A percentile compares a stretch with the other conserved stretches of the same genome.
These are phyloP conservation scores for Apoda limacodes DNA, from an alignment of 2,888 invertebrate genomes.

Conservation along the genomic window DNA sequence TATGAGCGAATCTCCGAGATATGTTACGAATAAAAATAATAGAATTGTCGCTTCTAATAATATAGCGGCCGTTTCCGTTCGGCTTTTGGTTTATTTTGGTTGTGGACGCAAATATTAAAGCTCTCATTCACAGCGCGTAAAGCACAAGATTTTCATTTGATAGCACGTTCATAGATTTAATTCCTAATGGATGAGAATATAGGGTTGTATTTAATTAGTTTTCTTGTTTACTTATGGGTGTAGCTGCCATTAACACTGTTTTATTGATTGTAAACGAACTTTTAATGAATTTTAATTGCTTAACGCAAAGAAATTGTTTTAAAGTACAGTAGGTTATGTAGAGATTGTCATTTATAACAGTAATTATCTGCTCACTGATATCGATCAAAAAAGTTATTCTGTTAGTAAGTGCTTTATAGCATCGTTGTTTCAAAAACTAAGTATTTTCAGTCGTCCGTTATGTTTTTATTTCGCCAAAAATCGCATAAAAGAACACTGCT, in stretches of 20 bases:
- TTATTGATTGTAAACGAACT: too few species aligned
- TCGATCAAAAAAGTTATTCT: too few species aligned
- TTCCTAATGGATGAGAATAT: constrained; percentile 40
- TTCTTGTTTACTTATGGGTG: too few species aligned
- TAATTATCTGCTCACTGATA: too few species aligned
- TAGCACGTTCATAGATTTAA: constrained; percentile 29
- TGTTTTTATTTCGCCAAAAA: too few species aligned
- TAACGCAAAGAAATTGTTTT: too few species aligned
- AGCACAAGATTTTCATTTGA: constrained; percentile 35
- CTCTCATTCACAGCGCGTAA: constrained; percentile 41
- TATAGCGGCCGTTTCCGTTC: constrained; percentile 65
- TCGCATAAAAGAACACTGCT: neutral
- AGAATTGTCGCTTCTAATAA: constrained; percentile 69
- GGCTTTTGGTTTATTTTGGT: constrained; percentile 62
- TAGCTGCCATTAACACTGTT: constrained; percentile 38
- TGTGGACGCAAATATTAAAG: constrained; percentile 63
- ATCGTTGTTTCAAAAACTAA: too few species aligned
- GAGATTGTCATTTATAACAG: too few species aligned
- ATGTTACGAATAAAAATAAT: constrained; percentile 70
- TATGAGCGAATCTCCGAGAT: constrained; percentile 62
- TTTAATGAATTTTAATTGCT: too few species aligned
- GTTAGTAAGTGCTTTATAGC: too few species aligned
- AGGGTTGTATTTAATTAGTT: constrained; percentile 39
- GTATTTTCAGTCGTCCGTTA: too few species aligned
- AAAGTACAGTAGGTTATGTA: too few species aligned